Conservation (phyloP, 2,113 vertebrate genomes). For the Illadopsis cleaveri region DNA sequence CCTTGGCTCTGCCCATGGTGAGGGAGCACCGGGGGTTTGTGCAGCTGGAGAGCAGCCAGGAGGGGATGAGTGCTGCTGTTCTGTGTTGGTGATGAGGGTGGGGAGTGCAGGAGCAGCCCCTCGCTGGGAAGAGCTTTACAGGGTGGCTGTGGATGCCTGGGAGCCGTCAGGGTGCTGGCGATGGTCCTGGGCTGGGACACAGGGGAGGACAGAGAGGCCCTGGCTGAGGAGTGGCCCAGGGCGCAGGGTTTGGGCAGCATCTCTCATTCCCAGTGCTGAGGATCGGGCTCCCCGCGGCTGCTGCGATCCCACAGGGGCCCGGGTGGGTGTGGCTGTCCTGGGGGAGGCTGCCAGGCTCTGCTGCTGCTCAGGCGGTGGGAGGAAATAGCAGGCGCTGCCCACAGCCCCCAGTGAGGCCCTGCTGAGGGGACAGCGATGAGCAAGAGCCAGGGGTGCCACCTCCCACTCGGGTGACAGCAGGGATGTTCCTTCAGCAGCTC, state of each 20-base stretch:
- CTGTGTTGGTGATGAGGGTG: rapidly evolving
- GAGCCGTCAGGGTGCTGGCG: background rate
- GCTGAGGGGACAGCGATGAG: background rate
- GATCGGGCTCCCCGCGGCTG: rapidly evolving
- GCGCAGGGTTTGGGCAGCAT: background rate
- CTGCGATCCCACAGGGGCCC: rapidly evolving
- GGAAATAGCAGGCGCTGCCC: background rate
- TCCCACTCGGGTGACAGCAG: rapidly evolving
- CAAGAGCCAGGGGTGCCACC: background rate
- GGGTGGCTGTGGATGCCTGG: background rate
- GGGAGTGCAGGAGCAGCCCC: background rate
- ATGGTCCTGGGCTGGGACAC: background rate
- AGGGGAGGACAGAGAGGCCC: background rate
- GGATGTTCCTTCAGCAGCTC: background rate
- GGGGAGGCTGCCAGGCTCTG: background rate
- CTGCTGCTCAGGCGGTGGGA: background rate
- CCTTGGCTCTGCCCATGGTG: rapidly evolving
- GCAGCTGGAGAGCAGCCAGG: background rate
- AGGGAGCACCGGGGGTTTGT: background rate
- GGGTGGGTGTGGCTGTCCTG: background rate
- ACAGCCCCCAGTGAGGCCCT: background rate
- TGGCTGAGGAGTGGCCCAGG: background rate
- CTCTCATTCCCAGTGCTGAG: background rate
- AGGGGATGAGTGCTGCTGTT: background rate
- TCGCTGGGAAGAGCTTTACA: rapidly evolving